Base-by-base conservation (phyloP, 2,888 invertebrate species). In the Pyrrhia umbra region DNA sequence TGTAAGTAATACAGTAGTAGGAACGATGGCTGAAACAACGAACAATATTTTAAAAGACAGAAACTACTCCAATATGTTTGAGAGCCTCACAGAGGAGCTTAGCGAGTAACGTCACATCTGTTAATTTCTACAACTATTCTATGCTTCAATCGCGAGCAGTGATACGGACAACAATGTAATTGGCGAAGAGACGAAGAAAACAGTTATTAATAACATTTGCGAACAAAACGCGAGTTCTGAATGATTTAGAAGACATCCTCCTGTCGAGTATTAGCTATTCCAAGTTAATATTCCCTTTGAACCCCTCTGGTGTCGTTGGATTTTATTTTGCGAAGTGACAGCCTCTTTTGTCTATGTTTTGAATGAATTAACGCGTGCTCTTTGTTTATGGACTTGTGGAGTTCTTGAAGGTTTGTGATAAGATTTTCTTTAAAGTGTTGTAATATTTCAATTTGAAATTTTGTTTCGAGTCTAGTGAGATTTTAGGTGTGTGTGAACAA, bases 81-180 rank as follows among this genome's bases (percentile, higher is more conserved):
- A 10, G n/a, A 34, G n/a, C 4, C n/a, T 5, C 2, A 30, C 13
- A 34, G 34, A 27, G n/a, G n/a, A 34, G n/a, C n/a, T 30, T 30
- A 3, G 1, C 2, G 1, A 0, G n/a, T 6, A 37, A 23, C 57
- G 67, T 58, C 73, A 1, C 65, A 1, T 84, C 84, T 88, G 54
- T 25, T 6, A 23, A 30, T 42, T 60, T 15, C 1, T 1, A 8
- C 4, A 25, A 2, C 18, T 83, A 83, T 25, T 92, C 91, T 90
- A 75, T 89, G 88, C 13, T 60, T 65, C 77, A 85, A 85, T 87
- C 82, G 80, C 70, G 73, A 71, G 83, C 92, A 92, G 91, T 93
- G 92, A 92, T 93, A 93, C 92, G 84, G 88, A 84, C 90, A 90
- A 85, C 88, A 83, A 79, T 86, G 91, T 93, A 93, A 94, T 94